These are phyloP conservation scores for Colletes collaris DNA, from an alignment of 2,888 invertebrate species.

Conservation along the genomic window DNA sequence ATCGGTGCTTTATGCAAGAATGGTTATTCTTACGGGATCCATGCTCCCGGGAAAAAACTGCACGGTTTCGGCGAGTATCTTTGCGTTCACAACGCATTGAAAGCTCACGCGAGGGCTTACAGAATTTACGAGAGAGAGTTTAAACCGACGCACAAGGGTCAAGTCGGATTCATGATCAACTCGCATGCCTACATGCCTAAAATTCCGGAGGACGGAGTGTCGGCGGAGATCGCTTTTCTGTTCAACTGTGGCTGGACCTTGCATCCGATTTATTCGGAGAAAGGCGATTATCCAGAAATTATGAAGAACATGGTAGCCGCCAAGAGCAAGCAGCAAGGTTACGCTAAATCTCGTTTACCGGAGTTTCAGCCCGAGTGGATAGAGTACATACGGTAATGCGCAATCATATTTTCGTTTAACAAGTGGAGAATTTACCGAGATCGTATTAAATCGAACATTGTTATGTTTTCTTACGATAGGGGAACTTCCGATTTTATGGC, in stretches of 20 bases:
- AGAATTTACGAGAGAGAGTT: constrained; percentile 87
- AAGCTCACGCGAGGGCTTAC: constrained; percentile 89
- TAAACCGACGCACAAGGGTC: constrained; percentile 85
- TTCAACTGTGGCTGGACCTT: constrained; percentile 83
- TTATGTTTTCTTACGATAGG: background rate
- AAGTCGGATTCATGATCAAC: constrained; percentile 68
- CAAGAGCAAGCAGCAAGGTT: constrained; percentile 83
- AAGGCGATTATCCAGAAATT: constrained; percentile 84
- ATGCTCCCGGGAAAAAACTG: constrained; percentile 65
- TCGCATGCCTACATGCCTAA: constrained; percentile 58
- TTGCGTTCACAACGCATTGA: constrained; percentile 89
- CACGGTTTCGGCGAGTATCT: constrained; percentile 87
- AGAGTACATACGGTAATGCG: constrained; percentile 80
- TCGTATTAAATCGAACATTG: background rate
- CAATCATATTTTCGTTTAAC: no score
- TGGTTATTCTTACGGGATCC: constrained; percentile 81
- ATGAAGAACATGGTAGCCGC: constrained; percentile 83
- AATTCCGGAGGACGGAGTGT: constrained; percentile 45
- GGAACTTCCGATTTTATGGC: constrained; percentile 73
- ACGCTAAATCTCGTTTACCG: constrained; percentile 83
- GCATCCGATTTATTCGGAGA: constrained; percentile 83
- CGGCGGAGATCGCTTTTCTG: constrained; percentile 72
- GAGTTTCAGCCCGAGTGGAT: constrained; percentile 85
- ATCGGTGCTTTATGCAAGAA: constrained; percentile 85
- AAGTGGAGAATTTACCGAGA: background rate